Evolutionary conservation across 2,113 vertebrate genomes (phyloP).

Genomic region (Pseudois nayaur): DNA sequence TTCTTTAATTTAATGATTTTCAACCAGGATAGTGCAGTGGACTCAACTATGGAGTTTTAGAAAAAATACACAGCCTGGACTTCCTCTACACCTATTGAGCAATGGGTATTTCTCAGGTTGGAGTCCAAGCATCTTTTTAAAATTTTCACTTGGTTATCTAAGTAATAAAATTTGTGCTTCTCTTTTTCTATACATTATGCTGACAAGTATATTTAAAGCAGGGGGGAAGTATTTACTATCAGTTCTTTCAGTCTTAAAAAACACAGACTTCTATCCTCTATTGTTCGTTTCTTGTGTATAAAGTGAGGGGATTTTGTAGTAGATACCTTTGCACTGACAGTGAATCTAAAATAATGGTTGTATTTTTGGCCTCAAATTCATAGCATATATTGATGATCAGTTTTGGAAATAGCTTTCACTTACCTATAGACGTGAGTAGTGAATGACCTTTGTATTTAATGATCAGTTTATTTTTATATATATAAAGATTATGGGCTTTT

Average conservation of each 20-base stretch:
- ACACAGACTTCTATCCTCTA: background rate
- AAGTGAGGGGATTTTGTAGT: background rate
- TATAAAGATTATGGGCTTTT: background rate
- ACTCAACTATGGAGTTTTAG: background rate
- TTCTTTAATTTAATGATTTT: constrained; percentile 26
- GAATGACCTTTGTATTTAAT: background rate
- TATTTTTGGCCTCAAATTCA: background rate
- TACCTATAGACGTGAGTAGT: background rate
- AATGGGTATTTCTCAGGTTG: background rate
- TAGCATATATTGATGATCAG: background rate
- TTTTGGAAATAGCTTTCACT: constrained; percentile 11
- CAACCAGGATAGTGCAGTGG: background rate
- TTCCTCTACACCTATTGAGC: background rate
- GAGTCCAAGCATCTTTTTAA: background rate
- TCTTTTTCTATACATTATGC: background rate
- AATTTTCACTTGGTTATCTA: background rate
- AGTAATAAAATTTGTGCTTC: background rate
- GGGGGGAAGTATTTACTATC: background rate
- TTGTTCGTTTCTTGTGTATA: background rate
- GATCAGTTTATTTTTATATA: background rate
- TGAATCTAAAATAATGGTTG: constrained; percentile 11
- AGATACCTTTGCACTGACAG: background rate
- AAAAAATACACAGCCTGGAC: background rate
- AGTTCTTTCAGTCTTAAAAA: background rate
- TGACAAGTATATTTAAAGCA: constrained; percentile 11